These are phyloP conservation scores for Deroptyus accipitrinus DNA, from an alignment of 2,113 vertebrate species.

Conservation along the genomic window DNA sequence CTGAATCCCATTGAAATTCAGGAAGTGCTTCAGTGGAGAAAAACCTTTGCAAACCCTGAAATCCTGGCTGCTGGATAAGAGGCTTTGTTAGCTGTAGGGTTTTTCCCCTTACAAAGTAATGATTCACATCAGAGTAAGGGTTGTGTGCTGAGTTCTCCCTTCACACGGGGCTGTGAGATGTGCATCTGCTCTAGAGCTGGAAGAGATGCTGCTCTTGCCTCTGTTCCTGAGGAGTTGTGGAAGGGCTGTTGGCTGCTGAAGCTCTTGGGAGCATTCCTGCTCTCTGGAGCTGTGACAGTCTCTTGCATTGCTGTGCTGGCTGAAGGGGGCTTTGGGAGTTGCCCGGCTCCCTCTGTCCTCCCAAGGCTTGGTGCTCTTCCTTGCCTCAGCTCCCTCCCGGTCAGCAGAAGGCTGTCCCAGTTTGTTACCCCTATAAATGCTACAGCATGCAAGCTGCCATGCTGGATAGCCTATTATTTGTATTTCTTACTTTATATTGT, in stretches of 20 bases:
- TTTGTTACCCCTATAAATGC: not conserved
- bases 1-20: not conserved
- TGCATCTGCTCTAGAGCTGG: not conserved
- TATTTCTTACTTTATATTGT: not conserved
- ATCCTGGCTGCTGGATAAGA: not conserved
- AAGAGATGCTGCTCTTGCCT: not conserved
- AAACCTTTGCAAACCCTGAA: not conserved
- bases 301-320: not conserved
- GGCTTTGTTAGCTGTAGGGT: not conserved
- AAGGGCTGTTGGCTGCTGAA: not conserved
- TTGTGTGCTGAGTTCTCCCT: not conserved
- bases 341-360: not conserved
- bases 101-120: accelerated
- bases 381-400: not conserved
- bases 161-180: accelerated
- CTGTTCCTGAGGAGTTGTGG: not conserved
- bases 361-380: not conserved
- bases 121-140: not conserved
- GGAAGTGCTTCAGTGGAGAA: not conserved
- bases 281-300: not conserved
- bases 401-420: not conserved
- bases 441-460: not conserved
- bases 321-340: not conserved
- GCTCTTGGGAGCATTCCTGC: not conserved
- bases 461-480: not conserved